These are phyloP conservation scores for Labeo catla DNA, from an alignment of 2,113 vertebrate species.

Conservation along the genomic window DNA sequence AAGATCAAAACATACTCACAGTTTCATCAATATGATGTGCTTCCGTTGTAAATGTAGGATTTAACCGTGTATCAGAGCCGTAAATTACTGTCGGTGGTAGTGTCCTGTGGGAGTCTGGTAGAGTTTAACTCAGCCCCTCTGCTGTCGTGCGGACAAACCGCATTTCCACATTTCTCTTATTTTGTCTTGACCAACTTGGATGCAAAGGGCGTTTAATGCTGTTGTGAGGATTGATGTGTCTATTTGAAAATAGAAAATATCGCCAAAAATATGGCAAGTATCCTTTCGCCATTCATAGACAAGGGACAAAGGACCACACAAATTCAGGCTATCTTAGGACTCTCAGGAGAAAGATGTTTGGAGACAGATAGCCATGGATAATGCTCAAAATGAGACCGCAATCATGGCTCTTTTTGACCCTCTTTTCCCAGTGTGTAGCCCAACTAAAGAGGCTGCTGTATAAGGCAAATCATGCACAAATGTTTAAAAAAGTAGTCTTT, in stretches of 20 bases:
- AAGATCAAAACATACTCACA: background rate
- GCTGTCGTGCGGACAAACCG: background rate
- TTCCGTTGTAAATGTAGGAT: background rate
- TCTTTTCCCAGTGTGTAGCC: constrained; percentile 10
- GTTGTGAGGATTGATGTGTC: too few relatives aligned
- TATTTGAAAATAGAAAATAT: background rate
- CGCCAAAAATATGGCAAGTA: too few relatives aligned
- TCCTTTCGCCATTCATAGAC: too few relatives aligned
- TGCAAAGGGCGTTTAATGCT: background rate
- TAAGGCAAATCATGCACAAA: background rate
- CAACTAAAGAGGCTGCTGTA: too few relatives aligned
- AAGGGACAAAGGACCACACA: too few relatives aligned
- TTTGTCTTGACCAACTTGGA: background rate
- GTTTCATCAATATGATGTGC: background rate
- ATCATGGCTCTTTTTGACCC: constrained; percentile 38
- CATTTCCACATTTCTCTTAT: background rate
- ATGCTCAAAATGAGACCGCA: constrained; percentile 15
- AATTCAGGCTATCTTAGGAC: too few relatives aligned
- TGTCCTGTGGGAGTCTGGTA: background rate
- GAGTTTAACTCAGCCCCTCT: background rate
- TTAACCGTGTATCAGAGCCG: background rate
- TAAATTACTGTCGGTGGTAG: background rate
- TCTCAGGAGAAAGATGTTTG: constrained; percentile 17
- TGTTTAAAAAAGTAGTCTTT: background rate
- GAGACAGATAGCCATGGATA: constrained; percentile 33